These are phyloP conservation scores for Cinclus mexicanus DNA, from an alignment of 2,113 vertebrate genomes.

Conservation along the genomic window DNA sequence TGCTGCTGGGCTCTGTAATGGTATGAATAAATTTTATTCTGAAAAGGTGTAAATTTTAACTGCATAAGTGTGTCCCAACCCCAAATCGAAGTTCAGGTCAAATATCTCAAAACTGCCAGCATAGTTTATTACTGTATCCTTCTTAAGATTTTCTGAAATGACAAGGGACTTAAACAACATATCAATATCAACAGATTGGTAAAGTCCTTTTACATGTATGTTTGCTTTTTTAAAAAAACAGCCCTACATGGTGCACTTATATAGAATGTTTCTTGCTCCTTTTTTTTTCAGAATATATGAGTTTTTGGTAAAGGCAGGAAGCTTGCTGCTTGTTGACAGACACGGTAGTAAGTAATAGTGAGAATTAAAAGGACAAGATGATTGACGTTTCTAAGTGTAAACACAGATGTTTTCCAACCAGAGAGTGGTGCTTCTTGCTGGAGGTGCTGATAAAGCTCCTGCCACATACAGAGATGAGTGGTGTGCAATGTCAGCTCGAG, in stretches of 20 bases:
- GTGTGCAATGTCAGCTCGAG: background rate
- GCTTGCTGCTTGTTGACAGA: background rate
- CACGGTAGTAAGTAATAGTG: background rate
- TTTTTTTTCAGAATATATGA: background rate
- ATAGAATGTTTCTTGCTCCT: background rate
- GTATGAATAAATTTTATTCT: background rate
- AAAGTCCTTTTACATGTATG: background rate
- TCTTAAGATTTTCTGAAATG: background rate
- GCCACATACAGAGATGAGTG: background rate
- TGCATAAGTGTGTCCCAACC: background rate
- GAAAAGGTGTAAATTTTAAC: background rate
- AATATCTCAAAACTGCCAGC: background rate
- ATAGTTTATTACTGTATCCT: background rate
- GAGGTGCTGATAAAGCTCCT: constrained; percentile 47
- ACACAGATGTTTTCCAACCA: constrained; percentile 23
- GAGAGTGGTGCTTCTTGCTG: constrained; percentile 7
- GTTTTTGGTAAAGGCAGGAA: background rate
- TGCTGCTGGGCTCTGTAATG: background rate
- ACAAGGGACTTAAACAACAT: background rate
- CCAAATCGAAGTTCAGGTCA: background rate
- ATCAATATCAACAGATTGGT: background rate
- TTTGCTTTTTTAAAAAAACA: background rate
- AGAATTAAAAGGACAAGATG: constrained; percentile 17
- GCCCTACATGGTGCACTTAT: background rate
- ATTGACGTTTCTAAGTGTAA: constrained; percentile 31